A percentile compares a stretch with the other conserved stretches of the same genome.
These are phyloP conservation scores for Carcharodon carcharias DNA, from an alignment of 2,797 vertebrate genomes.

Conservation along the genomic window DNA sequence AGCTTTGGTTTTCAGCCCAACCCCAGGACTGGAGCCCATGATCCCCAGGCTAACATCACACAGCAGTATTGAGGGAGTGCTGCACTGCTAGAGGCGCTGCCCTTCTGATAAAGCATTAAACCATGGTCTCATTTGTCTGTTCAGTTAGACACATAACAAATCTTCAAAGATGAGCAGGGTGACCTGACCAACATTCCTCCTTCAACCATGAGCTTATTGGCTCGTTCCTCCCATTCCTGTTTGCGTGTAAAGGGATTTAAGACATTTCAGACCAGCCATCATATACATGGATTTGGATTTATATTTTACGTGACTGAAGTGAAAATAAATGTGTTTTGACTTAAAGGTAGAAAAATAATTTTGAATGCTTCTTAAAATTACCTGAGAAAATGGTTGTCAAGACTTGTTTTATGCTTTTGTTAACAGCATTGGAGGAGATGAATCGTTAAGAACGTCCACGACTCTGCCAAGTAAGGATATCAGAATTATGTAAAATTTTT, in stretches of 20 bases:
- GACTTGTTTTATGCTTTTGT: neutral
- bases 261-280: neutral
- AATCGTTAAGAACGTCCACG: constrained; percentile 64
- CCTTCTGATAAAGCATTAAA: neutral
- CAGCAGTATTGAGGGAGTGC: neutral
- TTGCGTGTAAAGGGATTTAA: neutral
- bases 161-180: neutral
- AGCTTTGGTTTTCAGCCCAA: neutral
- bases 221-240: neutral
- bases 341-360: neutral
- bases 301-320: neutral
- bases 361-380: neutral
- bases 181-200: neutral
- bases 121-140: neutral
- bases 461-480: constrained; percentile 82
- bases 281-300: neutral
- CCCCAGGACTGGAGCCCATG: neutral
- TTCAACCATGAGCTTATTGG: too few species aligned
- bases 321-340: neutral
- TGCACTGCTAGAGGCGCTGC: neutral
- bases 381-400: neutral
- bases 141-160: neutral
- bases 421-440: constrained; percentile 77
- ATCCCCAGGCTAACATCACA: neutral
- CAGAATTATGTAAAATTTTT: neutral